Conservation (phyloP, 23 tunicate species). For the Trididemnum clinides region DNA sequence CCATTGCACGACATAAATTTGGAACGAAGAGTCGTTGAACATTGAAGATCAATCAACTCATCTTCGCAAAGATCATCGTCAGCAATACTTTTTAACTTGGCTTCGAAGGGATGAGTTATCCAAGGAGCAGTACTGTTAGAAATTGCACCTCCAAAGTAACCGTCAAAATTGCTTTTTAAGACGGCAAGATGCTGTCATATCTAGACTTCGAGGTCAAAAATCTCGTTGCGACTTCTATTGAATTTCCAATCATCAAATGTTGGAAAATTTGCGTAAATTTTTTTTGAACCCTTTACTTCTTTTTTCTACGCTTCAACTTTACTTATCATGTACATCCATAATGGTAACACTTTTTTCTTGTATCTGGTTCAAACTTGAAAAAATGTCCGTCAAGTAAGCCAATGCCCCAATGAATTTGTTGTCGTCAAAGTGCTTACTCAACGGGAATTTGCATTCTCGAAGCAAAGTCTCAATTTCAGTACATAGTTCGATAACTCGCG, state of each 20-base stretch:
- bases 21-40: too few species aligned
- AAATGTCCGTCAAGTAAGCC: slow-evolving; percentile 22
- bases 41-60: too few species aligned
- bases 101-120: too few species aligned
- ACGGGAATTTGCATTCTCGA: slow-evolving; percentile 21
- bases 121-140: too few species aligned
- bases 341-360: slow-evolving; percentile 15
- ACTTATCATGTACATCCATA: slow-evolving; percentile 10
- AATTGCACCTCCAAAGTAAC: too few species aligned
- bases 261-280: slow-evolving; percentile 17
- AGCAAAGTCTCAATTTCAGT: slow-evolving; percentile 7
- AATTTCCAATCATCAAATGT: slow-evolving; percentile 19
- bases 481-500: slow-evolving; percentile 21
- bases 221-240: slow-evolving; percentile 27
- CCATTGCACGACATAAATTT: too few species aligned
- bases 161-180: too few species aligned
- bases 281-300: not conserved
- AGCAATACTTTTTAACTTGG: too few species aligned
- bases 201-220: slow-evolving; percentile 32
- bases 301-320: not conserved
- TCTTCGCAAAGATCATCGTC: too few species aligned
- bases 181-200: slow-evolving; percentile 33
- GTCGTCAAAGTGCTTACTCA: slow-evolving; percentile 1
- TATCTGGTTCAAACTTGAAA: slow-evolving; percentile 16
- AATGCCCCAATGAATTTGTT: slow-evolving; percentile 7